A percentile compares a stretch with the other conserved stretches of the same genome.
Conservation (phyloP, 30 jellyfish, hydroid and myxozoan genomes). For the Catostylus mosaicus region DNA sequence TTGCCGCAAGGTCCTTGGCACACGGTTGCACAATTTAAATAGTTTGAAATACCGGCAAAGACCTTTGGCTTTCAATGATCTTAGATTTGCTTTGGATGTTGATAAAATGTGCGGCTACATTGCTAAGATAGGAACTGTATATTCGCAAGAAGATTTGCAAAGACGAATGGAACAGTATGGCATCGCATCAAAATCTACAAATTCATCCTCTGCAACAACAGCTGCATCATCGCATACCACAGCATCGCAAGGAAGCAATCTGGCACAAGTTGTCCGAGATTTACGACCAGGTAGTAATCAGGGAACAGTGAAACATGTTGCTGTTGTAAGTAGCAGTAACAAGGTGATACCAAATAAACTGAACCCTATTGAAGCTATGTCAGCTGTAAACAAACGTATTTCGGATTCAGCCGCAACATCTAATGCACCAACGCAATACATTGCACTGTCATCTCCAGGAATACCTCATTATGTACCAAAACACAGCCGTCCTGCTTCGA, state of each 20-base stretch:
- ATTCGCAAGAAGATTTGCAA: conserved; percentile 95
- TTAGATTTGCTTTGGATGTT: conserved; percentile 80
- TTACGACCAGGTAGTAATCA: not conserved
- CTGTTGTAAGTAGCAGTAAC: not conserved
- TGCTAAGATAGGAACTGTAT: conserved; percentile 83
- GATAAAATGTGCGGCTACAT: conserved; percentile 80
- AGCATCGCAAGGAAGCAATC: not conserved
- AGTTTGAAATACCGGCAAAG: conserved; percentile 92
- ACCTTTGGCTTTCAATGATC: conserved; percentile 86
- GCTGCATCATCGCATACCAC: conserved; percentile 28
- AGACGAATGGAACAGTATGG: conserved; percentile 77
- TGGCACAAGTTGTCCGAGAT: not conserved
- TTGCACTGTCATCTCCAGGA: conserved; percentile 66
- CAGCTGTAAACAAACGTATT: conserved; percentile 76
- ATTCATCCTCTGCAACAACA: conserved; percentile 11
- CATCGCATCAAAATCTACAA: conserved; percentile 1
- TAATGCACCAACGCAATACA: conserved; percentile 46
- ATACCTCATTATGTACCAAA: conserved; percentile 54
- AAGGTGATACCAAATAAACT: conserved; percentile 31
- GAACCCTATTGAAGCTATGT: conserved; percentile 84
- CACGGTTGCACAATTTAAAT: conserved; percentile 91
- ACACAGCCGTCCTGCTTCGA: conserved; percentile 13
- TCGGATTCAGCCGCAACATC: conserved; percentile 42
- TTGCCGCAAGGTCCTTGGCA: conserved; percentile 90
- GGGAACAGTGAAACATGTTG: conserved; percentile 1